A percentile compares a stretch with the other conserved stretches of the same genome.
Conservation (phyloP, 2,113 vertebrate species). For the Alces alces region DNA sequence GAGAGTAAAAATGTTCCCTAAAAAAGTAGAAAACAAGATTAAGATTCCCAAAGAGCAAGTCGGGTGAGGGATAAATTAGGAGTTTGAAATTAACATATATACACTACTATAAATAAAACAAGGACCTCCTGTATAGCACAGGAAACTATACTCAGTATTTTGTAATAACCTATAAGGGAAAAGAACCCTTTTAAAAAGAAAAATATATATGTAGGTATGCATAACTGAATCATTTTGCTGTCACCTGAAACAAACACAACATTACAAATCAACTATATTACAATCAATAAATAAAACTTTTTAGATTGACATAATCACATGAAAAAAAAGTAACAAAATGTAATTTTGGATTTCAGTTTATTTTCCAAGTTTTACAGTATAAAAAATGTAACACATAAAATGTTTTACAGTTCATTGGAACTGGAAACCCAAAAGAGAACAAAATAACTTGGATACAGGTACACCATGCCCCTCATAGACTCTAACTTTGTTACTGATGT, state of each 20-base stretch:
- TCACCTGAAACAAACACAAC: not conserved
- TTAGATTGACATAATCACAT: not conserved
- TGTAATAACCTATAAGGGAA: not conserved
- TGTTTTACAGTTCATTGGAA: slow-evolving; percentile 68
- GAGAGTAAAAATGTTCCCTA: not conserved
- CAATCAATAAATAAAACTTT: not conserved
- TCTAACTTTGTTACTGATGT: slow-evolving; percentile 37
- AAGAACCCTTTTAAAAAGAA: not conserved
- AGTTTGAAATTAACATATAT: not conserved
- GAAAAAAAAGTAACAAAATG: not conserved
- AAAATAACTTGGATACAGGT: slow-evolving; percentile 68
- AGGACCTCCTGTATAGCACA: not conserved
- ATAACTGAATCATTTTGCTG: not conserved
- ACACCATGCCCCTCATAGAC: slow-evolving; percentile 51
- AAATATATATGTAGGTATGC: not conserved
- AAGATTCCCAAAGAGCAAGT: not conserved
- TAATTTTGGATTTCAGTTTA: slow-evolving; percentile 74
- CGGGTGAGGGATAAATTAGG: not conserved
- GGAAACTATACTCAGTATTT: not conserved
- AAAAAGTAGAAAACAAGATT: not conserved
- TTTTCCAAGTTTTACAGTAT: slow-evolving; percentile 81
- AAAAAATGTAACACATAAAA: slow-evolving; percentile 80
- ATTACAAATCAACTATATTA: not conserved
- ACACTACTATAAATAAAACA: not conserved
- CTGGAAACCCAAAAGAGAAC: slow-evolving; percentile 55